Evolutionary conservation across 2,888 invertebrate species (phyloP).

Genomic region (Dynastes tityus): DNA sequence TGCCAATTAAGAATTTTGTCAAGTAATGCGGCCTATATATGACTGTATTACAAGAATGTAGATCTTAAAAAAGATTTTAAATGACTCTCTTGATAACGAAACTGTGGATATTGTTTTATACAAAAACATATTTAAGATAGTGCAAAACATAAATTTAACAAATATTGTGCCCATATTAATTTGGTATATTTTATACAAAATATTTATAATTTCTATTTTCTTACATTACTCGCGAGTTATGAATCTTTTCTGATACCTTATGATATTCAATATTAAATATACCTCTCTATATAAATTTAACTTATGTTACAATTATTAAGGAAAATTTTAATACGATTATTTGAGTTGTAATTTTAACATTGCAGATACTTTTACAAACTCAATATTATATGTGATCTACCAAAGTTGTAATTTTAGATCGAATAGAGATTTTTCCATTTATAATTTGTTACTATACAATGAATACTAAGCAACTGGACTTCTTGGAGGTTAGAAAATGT

Average conservation of each 20-base stretch:
- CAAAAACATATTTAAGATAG: not conserved
- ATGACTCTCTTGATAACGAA: constrained; percentile 8
- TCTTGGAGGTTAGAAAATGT: no score
- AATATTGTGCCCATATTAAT: constrained; percentile 23
- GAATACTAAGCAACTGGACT: no score
- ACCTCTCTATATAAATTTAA: not conserved
- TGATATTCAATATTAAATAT: not conserved
- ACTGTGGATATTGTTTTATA: constrained; percentile 5
- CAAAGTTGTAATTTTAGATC: no score
- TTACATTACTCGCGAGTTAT: not conserved
- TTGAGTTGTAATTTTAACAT: not conserved
- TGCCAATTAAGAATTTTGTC: constrained; percentile 41
- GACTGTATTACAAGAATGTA: not conserved
- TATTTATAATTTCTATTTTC: not conserved
- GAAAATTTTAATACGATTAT: not conserved
- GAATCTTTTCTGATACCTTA: not conserved
- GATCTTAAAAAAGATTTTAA: constrained; percentile 10
- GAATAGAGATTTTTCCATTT: no score
- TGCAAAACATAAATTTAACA: not conserved
- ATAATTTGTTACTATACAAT: no score
- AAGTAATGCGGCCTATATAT: constrained; percentile 34
- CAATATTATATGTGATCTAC: not conserved
- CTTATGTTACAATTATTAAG: not conserved
- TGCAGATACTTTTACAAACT: not conserved
- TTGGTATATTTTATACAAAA: not conserved